Evolutionary conservation across 1,140 invertebrate genomes (phyloP).

Genomic region (Lanistes nyassanus): DNA sequence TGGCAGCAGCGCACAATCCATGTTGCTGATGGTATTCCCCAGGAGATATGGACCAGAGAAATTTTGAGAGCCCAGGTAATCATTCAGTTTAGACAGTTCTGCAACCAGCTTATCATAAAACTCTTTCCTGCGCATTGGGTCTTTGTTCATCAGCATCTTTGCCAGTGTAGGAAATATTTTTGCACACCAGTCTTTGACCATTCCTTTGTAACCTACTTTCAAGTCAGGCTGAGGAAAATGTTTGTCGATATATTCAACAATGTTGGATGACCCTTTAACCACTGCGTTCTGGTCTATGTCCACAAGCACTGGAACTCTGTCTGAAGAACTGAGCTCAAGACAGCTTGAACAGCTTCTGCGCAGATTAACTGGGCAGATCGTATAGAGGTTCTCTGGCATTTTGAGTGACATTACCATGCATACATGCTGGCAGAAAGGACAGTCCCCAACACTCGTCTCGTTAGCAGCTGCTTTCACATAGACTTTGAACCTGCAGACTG

Average conservation of each 20-base stretch:
- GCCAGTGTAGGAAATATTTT: conserved; percentile 72
- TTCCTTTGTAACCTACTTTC: conserved; percentile 53
- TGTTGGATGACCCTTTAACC: conserved; percentile 69
- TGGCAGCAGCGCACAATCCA: conserved; percentile 71
- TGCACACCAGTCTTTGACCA: conserved; percentile 64
- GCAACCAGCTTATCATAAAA: conserved; percentile 62
- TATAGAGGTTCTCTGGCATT: conserved; percentile 52
- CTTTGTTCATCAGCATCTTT: conserved; percentile 69
- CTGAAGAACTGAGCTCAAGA: conserved; percentile 60
- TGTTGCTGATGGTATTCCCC: conserved; percentile 61
- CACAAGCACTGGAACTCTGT: conserved; percentile 68
- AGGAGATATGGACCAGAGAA: conserved; percentile 61
- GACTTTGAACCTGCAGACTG: conserved; percentile 53
- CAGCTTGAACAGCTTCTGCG: conserved; percentile 68
- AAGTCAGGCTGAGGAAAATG: conserved; percentile 63
- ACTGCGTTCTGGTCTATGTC: conserved; percentile 45
- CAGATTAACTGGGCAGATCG: conserved; percentile 66
- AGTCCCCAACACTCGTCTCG: conserved; percentile 69
- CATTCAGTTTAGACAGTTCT: conserved; percentile 67
- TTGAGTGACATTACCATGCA: conserved; percentile 69
- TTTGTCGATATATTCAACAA: conserved; percentile 67
- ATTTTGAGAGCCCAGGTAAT: conserved; percentile 55
- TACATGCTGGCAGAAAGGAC: conserved; percentile 70
- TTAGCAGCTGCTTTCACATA: conserved; percentile 70
- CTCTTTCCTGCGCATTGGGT: conserved; percentile 42